Percentiles rank a stretch among this genome's conserved stretches.
Evolutionary conservation across 2,797 vertebrate species (phyloP).

Genomic region (Pagetopsis macropterus): DNA sequence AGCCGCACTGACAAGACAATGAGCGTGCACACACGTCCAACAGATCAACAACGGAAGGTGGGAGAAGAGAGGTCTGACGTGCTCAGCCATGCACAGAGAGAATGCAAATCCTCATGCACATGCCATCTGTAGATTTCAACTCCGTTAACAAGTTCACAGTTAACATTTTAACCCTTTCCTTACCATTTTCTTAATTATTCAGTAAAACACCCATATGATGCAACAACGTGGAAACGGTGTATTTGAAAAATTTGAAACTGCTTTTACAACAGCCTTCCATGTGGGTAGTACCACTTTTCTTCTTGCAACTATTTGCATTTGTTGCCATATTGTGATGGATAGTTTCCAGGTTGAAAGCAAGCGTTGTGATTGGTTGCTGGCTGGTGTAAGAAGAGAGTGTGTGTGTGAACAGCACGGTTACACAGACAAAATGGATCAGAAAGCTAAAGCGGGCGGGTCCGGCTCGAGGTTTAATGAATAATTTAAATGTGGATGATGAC

Average conservation of each 20-base stretch:
- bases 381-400: slow-evolving; percentile 32
- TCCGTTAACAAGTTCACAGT: slow-evolving; percentile 35
- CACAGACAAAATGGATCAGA: slow-evolving; percentile 73
- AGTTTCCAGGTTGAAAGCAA: slow-evolving; percentile 46
- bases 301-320: slow-evolving; percentile 21
- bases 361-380: slow-evolving; percentile 63
- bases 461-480: slow-evolving; percentile 76
- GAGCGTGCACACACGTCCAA: slow-evolving; percentile 32
- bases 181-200: too few species aligned
- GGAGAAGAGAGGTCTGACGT: slow-evolving; percentile 11
- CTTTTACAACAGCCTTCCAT: slow-evolving; percentile 27
- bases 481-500: slow-evolving; percentile 81
- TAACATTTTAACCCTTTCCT: slow-evolving; percentile 12
- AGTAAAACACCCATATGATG: too few species aligned
- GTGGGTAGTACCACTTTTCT: slow-evolving; percentile 30
- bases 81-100: slow-evolving; percentile 38
- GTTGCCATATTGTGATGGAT: slow-evolving; percentile 69
- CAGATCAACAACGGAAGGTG: slow-evolving; percentile 23
- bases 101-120: slow-evolving; percentile 50
- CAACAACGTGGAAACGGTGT: too few species aligned
- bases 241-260: too few species aligned
- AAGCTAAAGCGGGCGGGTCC: slow-evolving; percentile 37
- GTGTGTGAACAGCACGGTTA: slow-evolving; percentile 38
- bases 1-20: slow-evolving; percentile 51
- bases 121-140: slow-evolving; percentile 52